These are phyloP conservation scores for Epinotia brunnichana DNA, from an alignment of 2,888 invertebrate genomes.

Conservation along the genomic window DNA sequence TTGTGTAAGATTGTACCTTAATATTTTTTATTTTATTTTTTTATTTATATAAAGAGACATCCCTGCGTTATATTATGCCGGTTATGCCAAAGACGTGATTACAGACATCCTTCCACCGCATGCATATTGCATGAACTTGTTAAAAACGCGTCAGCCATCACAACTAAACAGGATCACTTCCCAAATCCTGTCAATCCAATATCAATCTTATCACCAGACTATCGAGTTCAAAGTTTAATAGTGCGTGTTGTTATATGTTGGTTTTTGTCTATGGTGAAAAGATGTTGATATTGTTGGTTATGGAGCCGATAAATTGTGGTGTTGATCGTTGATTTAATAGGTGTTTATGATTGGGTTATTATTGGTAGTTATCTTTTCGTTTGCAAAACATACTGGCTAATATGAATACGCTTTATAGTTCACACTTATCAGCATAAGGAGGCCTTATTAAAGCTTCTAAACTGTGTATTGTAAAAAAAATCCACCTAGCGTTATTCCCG, in stretches of 20 bases:
- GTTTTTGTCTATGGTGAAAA: conserved; percentile 2
- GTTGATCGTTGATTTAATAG: conserved; percentile 34
- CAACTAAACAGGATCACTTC: conserved; percentile 53
- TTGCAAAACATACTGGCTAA: not conserved
- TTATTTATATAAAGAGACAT: conserved; percentile 9
- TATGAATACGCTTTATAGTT: not conserved
- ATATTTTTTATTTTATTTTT: too few relatives aligned
- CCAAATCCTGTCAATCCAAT: conserved; percentile 13
- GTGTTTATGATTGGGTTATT: conserved; percentile 32
- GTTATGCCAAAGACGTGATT: conserved; percentile 63
- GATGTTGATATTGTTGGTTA: conserved; percentile 42
- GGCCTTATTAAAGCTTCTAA: too few relatives aligned
- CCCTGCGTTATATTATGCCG: conserved; percentile 44
- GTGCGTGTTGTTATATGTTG: not conserved
- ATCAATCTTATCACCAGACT: not conserved
- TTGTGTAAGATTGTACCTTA: too few relatives aligned
- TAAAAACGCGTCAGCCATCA: conserved; percentile 77
- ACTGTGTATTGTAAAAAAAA: too few relatives aligned
- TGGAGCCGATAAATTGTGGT: conserved; percentile 38
- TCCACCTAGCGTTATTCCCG: too few relatives aligned
- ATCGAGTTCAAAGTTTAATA: not conserved
- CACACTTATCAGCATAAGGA: too few relatives aligned
- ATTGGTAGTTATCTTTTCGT: conserved; percentile 8
- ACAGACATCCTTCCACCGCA: conserved; percentile 68
- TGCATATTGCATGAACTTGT: conserved; percentile 80